Conservation (phyloP, 2,888 invertebrate genomes). For the Psylliodes chrysocephalus region DNA sequence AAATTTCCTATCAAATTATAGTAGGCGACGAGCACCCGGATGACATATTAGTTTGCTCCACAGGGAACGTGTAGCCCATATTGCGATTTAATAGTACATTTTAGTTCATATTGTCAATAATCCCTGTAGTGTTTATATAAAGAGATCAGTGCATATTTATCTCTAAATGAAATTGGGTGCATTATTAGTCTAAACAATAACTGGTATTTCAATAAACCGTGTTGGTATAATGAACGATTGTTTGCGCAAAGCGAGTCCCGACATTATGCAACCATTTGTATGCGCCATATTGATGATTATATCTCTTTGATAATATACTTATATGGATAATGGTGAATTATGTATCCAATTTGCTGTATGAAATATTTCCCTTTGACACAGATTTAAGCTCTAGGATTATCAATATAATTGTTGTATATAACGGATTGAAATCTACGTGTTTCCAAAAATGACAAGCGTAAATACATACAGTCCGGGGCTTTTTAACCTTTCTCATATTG, state of each 20-base stretch:
- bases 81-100: neutral
- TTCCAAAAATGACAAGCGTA: too few species aligned
- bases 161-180: constrained; percentile 6
- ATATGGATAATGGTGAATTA: neutral
- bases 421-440: too few species aligned
- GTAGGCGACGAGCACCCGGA: too few species aligned
- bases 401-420: too few species aligned
- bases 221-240: constrained; percentile 13
- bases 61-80: neutral
- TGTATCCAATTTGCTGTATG: neutral
- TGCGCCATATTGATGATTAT: neutral
- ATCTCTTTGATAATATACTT: constrained; percentile 12
- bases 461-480: too few species aligned
- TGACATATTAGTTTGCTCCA: too few species aligned
- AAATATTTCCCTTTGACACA: neutral
- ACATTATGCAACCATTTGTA: constrained; percentile 12
- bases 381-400: neutral
- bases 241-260: constrained; percentile 4
- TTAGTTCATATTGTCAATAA: neutral
- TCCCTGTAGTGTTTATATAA: neutral
- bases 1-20: too few species aligned
- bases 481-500: too few species aligned
- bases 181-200: constrained; percentile 13
- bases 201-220: constrained; percentile 14
- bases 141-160: constrained; percentile 1